phyloP scores from a whole-genome alignment of 2,113 vertebrate genomes.

The Acanthisitta chloris region DNA sequence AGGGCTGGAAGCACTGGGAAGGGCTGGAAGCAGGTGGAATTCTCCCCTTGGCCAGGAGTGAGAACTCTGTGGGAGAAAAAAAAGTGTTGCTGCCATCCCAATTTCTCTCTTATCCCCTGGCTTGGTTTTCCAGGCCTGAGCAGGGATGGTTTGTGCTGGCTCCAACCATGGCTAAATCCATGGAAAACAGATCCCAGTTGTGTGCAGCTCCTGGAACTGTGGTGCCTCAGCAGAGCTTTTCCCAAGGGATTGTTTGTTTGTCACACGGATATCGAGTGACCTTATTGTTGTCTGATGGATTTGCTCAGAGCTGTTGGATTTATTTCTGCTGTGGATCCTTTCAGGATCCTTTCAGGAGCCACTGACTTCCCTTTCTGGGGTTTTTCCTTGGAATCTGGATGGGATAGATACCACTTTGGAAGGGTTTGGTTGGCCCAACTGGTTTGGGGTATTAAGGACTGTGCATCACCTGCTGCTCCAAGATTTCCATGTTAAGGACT shows the following conservation, averaged over 20 bases:
- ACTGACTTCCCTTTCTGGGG: not conserved
- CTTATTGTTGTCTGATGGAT: not conserved
- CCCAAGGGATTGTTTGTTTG: not conserved
- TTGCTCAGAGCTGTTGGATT: not conserved
- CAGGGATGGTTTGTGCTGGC: not conserved
- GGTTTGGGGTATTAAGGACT: not conserved
- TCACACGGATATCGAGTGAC: not conserved
- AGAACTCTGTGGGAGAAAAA: not conserved
- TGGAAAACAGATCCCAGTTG: fast-evolving
- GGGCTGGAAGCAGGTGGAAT: not conserved
- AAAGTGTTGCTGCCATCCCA: not conserved
- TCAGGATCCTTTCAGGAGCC: not conserved
- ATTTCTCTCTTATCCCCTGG: not conserved
- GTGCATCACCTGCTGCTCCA: not conserved
- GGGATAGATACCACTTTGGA: not conserved
- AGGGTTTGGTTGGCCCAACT: not conserved
- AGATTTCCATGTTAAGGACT: not conserved
- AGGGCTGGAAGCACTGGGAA: too few relatives aligned
- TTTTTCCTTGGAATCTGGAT: not conserved
- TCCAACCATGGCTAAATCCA: not conserved
- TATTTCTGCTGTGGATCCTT: not conserved
- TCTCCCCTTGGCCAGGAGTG: not conserved
- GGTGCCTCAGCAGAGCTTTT: not conserved
- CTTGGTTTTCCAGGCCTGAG: not conserved
- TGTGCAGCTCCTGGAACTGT: not conserved